A percentile compares a stretch with the other conserved stretches of the same genome.
Conservation (phyloP, 1,140 invertebrate species). For the Melanaphis sacchari region DNA sequence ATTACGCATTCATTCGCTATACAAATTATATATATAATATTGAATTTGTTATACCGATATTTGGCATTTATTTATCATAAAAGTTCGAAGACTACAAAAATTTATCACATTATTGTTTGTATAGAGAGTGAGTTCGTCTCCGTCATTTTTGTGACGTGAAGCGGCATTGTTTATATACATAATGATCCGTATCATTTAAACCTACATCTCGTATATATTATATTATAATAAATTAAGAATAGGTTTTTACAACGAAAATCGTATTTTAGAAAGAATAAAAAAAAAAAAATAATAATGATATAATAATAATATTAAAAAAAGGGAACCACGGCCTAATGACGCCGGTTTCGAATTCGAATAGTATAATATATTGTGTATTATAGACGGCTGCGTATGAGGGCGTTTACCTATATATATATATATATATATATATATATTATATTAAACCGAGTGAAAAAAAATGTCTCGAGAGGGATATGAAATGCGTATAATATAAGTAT, state of each 20-base stretch:
- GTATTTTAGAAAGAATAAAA: not conserved
- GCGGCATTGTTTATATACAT: too few species aligned
- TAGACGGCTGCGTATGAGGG: not conserved
- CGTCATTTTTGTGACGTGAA: too few species aligned
- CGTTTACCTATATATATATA: not conserved
- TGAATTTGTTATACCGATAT: not conserved
- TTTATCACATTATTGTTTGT: not conserved
- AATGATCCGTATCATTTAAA: not conserved
- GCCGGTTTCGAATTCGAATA: not conserved
- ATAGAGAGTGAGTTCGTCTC: not conserved
- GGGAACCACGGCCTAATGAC: not conserved
- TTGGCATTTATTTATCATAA: not conserved
- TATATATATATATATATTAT: not conserved
- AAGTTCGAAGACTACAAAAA: not conserved
- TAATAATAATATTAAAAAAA: slow-evolving; percentile 4
- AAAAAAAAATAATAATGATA: not conserved
- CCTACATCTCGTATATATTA: not conserved
- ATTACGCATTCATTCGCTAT: not conserved
- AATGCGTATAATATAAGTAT: not conserved
- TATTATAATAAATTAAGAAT: not conserved
- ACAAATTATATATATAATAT: not conserved
- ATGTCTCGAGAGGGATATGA: not conserved
- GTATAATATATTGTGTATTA: not conserved
- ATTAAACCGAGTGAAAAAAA: not conserved
- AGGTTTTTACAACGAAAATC: not conserved